phyloP scores from a whole-genome alignment of 92 coral and sea anemone genomes.

The Epizoanthus illoricatus region DNA sequence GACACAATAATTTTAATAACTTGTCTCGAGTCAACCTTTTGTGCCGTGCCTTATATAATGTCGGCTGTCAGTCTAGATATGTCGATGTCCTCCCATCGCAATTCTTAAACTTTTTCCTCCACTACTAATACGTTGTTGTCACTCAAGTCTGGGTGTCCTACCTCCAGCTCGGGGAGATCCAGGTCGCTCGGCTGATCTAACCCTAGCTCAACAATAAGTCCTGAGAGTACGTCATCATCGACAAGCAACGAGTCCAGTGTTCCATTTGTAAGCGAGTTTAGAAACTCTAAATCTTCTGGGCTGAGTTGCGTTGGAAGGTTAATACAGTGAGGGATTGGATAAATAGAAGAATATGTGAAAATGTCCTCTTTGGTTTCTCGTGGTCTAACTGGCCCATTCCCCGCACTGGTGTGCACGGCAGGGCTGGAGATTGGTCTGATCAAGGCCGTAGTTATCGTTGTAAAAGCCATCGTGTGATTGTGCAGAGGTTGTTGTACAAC shows the following conservation, averaged over 20 bases:
- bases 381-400: background rate
- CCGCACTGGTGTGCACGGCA: constrained; percentile 12
- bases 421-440: constrained; percentile 36
- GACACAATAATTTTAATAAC: background rate
- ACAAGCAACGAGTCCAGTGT: constrained; percentile 20
- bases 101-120: constrained; percentile 2
- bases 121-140: constrained; percentile 14
- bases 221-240: constrained; percentile 16
- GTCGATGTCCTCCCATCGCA: background rate
- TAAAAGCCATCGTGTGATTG: constrained; percentile 30
- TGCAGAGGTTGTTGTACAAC: constrained; percentile 23
- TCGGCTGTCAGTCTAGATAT: background rate
- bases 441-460: constrained; percentile 27
- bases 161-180: constrained; percentile 32
- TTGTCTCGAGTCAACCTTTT: background rate
- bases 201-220: constrained; percentile 28
- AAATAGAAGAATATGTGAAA: constrained; percentile 29
- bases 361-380: constrained; percentile 32
- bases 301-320: constrained; percentile 35
- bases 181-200: constrained; percentile 20
- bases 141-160: constrained; percentile 26
- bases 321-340: constrained; percentile 39
- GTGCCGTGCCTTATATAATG: background rate
- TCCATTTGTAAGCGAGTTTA: constrained; percentile 14
- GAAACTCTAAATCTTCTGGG: constrained; percentile 35